Base-by-base conservation (phyloP, 2,888 invertebrate genomes). In the Pristionchus japonicus region DNA sequence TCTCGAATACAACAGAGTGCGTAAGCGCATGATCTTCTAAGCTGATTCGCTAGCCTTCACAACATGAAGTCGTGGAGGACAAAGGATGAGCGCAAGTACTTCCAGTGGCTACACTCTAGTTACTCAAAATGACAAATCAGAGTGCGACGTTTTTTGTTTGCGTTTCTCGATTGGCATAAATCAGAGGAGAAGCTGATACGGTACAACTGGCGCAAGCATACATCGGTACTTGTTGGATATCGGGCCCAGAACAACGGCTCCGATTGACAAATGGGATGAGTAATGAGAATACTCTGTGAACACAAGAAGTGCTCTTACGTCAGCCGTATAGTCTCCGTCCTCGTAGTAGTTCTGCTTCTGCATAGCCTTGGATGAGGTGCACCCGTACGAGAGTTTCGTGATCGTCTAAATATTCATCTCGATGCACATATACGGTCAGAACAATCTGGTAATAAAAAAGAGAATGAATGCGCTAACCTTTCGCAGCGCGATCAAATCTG, bases 321-420 rank as follows among this genome's bases (percentile, higher is more conserved):
- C 84, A 2, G 52, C 57, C 4, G 84, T 84, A 43, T 84, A 84
- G n/a, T n/a, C n/a, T 61, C 84, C 84, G n/a, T 27, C 37, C 17
- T 84, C 57, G 20, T 84, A 84, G 40, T 40, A 84, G 40, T 31
- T 82, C 82, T 82, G 47, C 49, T 82, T 49, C 82, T 34, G 34
- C 34, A 52, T 17, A 15, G 4, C 27, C 15, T 3, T 31, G 6
- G 82, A 40, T 4, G 82, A 11, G 31, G 52, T 40, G 31, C 82
- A 82, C 27, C 27, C 27, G n/a, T 20, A 27, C 1, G 6, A 9
- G 27, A 82, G 82, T 6, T 34, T 31, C 0, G 82, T 82, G 52
- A 52, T 82, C 31, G 52, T 49, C 82, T 82, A 31, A 82, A n/a
- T n/a, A n/a, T n/a, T n/a, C n/a, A n/a, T n/a, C n/a, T n/a, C n/a